Evolutionary conservation across 2,113 vertebrate genomes (phyloP).

Genomic region (Gopherus evgoodei): DNA sequence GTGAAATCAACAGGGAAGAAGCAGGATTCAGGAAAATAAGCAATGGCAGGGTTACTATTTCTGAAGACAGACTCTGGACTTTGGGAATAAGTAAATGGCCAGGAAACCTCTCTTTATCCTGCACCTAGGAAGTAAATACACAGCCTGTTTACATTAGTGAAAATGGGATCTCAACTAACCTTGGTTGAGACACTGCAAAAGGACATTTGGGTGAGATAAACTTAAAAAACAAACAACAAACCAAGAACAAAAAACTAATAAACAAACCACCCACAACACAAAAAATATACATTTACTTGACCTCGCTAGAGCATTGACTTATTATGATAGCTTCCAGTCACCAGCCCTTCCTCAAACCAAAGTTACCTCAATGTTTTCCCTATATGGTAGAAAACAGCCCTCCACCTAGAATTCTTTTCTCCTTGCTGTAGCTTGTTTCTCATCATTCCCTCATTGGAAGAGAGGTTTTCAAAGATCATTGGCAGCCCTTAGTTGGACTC

Average conservation of each 20-base stretch:
- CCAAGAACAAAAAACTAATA: neutral
- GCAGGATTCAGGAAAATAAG: neutral
- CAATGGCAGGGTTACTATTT: neutral
- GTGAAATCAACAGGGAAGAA: neutral
- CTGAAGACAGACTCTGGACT: neutral
- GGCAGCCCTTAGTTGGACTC: neutral
- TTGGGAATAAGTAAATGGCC: neutral
- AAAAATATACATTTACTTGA: neutral
- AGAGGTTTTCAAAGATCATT: neutral
- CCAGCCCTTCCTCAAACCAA: neutral
- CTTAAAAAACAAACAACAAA: neutral
- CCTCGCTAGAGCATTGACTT: neutral
- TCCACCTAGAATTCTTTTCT: neutral
- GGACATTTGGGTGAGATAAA: neutral
- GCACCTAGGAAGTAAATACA: neutral
- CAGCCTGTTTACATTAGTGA: neutral
- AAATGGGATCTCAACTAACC: neutral
- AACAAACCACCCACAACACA: neutral
- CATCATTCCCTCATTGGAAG: neutral
- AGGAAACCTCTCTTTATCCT: neutral
- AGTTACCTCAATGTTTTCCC: neutral
- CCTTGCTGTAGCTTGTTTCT: neutral
- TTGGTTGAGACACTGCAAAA: neutral
- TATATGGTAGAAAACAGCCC: neutral
- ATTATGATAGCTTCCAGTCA: neutral